Base-by-base conservation (phyloP, 2,113 vertebrate genomes). In the Lutjanus erythropterus region DNA sequence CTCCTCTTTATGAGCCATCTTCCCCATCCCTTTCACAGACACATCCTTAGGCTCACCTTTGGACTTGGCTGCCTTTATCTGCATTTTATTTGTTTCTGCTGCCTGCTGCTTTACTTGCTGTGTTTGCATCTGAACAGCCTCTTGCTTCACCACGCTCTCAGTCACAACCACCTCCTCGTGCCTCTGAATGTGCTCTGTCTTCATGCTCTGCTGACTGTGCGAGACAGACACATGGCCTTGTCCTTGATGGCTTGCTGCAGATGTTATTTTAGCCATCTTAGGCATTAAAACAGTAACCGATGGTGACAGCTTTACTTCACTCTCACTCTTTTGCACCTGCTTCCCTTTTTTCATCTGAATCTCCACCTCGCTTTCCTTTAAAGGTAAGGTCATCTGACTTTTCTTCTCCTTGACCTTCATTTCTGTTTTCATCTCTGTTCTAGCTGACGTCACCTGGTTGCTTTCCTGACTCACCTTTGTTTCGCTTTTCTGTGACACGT, bases 161-260 rank as follows among this genome's bases (percentile, higher is more conserved):
- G 85, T 92, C 73, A 94, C 69, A 0, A 90, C 65, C 50, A 86
- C 90, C 76, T 94, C 91, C 77, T 95, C 41, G 9, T 84, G 86
- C 31, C 69, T 78, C 8, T 93, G 84, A 46, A 87, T 25, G 58
- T 85, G 86, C 77, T 94, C 92, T 9, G 83, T 58, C 81, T 84
- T 93, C 25, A 85, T 15, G 72, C 81, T 84, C 75, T 94, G 94
- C 69, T 92, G 90, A 35, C 84, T 89, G 16, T 87, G 91, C 47
- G 92, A 84, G 47, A 83, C 84, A 4, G 88, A 81, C 16, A 71
- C 70, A 27, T 90, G 85, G 59, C 81, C 79, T 66, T 89, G 90
- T 33, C 85, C 92, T 81, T 93, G 89, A 69, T 82, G 80, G 67
- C 66, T 37, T 25, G 58, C 78, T 44, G 58, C 77, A 47, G 86